These are phyloP conservation scores for Xenus cinereus DNA, from an alignment of 2,113 vertebrate genomes.

Conservation along the genomic window DNA sequence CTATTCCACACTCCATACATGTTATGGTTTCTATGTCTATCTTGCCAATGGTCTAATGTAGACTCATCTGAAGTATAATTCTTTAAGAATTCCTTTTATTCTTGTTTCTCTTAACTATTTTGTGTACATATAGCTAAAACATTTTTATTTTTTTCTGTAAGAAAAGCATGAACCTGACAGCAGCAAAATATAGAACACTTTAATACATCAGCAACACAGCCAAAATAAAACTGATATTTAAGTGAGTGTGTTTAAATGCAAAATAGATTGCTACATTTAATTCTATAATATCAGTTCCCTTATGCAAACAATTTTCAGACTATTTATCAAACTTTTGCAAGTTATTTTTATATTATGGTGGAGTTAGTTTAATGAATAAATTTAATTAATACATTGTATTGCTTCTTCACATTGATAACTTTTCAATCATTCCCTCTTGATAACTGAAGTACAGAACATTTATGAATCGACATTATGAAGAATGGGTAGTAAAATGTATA, in stretches of 20 bases:
- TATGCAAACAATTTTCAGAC: background rate
- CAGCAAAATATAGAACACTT: background rate
- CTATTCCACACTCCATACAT: background rate
- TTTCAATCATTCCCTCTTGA: background rate
- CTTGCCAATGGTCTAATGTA: background rate
- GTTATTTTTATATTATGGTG: background rate
- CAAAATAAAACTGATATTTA: background rate
- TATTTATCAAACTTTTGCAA: background rate
- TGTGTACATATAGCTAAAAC: background rate
- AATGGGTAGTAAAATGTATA: background rate
- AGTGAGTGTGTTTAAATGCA: background rate
- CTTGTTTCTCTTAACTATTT: background rate
- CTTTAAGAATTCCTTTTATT: background rate
- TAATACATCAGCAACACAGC: background rate
- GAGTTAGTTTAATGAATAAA: background rate
- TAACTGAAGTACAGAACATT: background rate
- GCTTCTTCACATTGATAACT: background rate
- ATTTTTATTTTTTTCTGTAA: background rate
- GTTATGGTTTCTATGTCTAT: background rate
- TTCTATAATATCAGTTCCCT: background rate
- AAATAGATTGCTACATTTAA: background rate
- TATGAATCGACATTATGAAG: background rate
- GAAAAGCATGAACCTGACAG: background rate
- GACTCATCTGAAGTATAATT: background rate
- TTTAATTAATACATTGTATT: background rate